Evolutionary conservation across 1,140 invertebrate genomes (phyloP).

Genomic region (Cyrtorhinus lividipennis): DNA sequence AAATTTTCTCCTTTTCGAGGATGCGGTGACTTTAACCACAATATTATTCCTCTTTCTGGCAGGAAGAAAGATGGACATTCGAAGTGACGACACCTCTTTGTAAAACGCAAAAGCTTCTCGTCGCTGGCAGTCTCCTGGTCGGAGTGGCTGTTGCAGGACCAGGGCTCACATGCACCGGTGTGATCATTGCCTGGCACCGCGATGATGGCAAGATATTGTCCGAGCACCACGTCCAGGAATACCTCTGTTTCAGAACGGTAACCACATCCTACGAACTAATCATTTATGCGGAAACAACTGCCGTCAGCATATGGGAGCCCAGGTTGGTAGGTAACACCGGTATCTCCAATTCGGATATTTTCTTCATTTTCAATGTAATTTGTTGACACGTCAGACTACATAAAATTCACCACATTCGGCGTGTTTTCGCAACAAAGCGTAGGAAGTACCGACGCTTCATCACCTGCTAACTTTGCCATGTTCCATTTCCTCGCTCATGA

Average conservation of each 20-base stretch:
- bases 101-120: slow-evolving; percentile 16
- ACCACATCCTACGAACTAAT: slow-evolving; percentile 6
- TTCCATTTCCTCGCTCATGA: no score
- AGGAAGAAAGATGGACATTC: slow-evolving; percentile 12
- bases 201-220: not conserved
- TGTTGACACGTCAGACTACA: no score
- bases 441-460: no score
- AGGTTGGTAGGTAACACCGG: not conserved
- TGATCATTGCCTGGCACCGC: slow-evolving; percentile 18
- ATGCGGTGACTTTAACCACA: no score
- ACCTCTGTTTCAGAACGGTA: slow-evolving; percentile 9
- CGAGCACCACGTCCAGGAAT: not conserved
- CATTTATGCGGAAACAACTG: slow-evolving; percentile 12
- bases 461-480: no score
- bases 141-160: slow-evolving; percentile 13
- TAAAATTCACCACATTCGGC: no score
- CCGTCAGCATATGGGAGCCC: slow-evolving; percentile 17
- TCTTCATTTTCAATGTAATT: no score
- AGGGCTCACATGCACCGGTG: slow-evolving; percentile 8
- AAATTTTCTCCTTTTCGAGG: no score
- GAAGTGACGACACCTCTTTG: slow-evolving; percentile 17
- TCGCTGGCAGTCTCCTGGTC: slow-evolving; percentile 1
- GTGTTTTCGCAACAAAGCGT: no score
- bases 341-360: no score
- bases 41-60: no score